These are phyloP conservation scores for Balaenoptera acutorostrata DNA, from an alignment of 2,113 vertebrate genomes.

Conservation along the genomic window DNA sequence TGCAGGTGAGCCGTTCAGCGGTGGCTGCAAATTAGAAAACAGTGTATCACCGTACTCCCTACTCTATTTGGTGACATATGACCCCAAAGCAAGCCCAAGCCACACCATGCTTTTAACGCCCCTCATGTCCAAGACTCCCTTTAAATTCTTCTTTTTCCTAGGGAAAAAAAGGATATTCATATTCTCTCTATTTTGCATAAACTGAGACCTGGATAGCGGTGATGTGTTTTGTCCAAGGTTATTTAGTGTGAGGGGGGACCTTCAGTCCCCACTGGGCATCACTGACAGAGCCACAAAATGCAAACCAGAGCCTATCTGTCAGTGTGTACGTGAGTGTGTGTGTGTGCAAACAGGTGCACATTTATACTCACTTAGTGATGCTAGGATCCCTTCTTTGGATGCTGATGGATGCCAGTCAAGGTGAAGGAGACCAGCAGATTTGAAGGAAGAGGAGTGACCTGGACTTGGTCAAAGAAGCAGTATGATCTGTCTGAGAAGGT, in stretches of 20 bases:
- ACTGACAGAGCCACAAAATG: not conserved
- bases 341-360: not conserved
- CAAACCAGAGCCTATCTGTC: not conserved
- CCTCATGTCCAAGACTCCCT: not conserved
- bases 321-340: not conserved
- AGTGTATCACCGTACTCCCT: fast-evolving
- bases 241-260: not conserved
- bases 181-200: not conserved
- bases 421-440: not conserved
- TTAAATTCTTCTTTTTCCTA: not conserved
- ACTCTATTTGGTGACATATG: not conserved
- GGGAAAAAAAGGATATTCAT: not conserved
- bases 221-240: not conserved
- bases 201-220: not conserved
- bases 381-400: not conserved
- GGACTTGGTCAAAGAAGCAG: not conserved
- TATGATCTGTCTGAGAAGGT: not conserved
- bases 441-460: not conserved
- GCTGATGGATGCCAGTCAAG: not conserved
- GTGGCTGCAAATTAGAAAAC: not conserved
- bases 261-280: not conserved
- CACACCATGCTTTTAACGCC: not conserved
- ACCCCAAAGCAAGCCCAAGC: not conserved
- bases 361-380: not conserved
- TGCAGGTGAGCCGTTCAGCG: not conserved